These are phyloP conservation scores for Latrodectus hesperus DNA, from an alignment of 2,888 invertebrate species.

Conservation along the genomic window DNA sequence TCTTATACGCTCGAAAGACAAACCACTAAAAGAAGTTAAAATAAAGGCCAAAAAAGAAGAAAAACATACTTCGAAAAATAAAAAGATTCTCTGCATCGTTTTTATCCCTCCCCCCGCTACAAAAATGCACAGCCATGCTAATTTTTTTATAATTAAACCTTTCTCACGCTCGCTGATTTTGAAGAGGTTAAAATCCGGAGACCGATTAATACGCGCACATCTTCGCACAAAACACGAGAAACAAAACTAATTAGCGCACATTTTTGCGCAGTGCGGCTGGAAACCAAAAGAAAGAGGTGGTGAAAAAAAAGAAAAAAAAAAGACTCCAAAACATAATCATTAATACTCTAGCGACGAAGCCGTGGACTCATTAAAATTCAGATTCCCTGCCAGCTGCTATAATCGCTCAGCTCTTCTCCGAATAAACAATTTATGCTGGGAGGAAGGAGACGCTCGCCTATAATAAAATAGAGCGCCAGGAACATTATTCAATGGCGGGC, in stretches of 20 bases:
- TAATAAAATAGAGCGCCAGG: conserved; percentile 35
- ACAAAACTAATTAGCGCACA: conserved; percentile 33
- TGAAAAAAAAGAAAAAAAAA: neutral
- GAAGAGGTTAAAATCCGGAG: neutral
- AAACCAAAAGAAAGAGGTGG: neutral
- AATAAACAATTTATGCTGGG: conserved; percentile 46
- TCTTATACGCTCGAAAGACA: too few species aligned
- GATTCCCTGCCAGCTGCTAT: conserved; percentile 22
- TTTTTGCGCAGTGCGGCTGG: neutral
- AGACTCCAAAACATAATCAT: conserved; percentile 35
- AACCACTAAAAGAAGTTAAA: too few species aligned
- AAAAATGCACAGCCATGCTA: neutral
- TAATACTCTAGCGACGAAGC: neutral
- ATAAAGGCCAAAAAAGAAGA: too few species aligned
- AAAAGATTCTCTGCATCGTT: too few species aligned
- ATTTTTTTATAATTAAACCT: conserved; percentile 5
- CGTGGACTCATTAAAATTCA: conserved; percentile 42
- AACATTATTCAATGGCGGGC: conserved; percentile 45
- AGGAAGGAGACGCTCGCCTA: conserved; percentile 12
- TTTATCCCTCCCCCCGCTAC: too few species aligned
- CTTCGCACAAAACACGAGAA: neutral
- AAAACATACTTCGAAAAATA: too few species aligned
- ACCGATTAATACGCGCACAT: conserved; percentile 5
- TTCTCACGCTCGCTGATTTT: conserved; percentile 3
- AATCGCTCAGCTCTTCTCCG: conserved; percentile 17